Base-by-base conservation (phyloP, 23 tunicate genomes). In the Styela clava region DNA sequence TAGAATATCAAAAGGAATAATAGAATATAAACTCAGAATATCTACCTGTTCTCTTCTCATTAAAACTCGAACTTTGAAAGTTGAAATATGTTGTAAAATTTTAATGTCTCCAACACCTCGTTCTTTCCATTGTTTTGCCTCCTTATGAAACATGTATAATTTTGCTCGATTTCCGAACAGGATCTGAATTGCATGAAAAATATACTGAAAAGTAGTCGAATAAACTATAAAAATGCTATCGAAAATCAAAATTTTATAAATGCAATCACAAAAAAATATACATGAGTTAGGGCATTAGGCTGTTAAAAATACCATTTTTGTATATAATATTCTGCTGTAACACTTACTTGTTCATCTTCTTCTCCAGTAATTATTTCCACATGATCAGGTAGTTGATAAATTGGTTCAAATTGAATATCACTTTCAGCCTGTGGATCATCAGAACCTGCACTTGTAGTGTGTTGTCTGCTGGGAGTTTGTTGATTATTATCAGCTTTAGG, bases 31-130 rank as follows among this genome's bases (percentile, higher is more conserved):
- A n/a, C n/a, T n/a, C n/a, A n/a, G n/a, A n/a, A n/a, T 44, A 44
- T 44, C 12, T 44, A 92, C 97, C 89, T 93, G 98, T 79, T 93
- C 98, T 56, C 98, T 52, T 64, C 93, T 63, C 98, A 93, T 93
- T 24, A 93, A 86, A n/a, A 87, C 79, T 2, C 98, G 70, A n/a
- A 85, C 64, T 78, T 84, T 87, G 81, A 52, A 93, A 7, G 71
- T 70, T 30, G 77, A 74, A 2, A 81, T 24, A 36, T 88, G 69
- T 63, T 93, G 98, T 27, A 84, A 71, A 26, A 93, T 24, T 52
- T 74, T 65, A 22, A 93, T 32, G 62, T 88, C 76, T 16, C 98
- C 98, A 37, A 93, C 5, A 16, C 98, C 98, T 20, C 98, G 71
- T 68, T 93, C 98, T 63, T 93, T 93, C 98, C 98, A 93, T 76